These are phyloP conservation scores for Shinisaurus crocodilurus DNA, from an alignment of 2,113 vertebrate species.

Conservation along the genomic window DNA sequence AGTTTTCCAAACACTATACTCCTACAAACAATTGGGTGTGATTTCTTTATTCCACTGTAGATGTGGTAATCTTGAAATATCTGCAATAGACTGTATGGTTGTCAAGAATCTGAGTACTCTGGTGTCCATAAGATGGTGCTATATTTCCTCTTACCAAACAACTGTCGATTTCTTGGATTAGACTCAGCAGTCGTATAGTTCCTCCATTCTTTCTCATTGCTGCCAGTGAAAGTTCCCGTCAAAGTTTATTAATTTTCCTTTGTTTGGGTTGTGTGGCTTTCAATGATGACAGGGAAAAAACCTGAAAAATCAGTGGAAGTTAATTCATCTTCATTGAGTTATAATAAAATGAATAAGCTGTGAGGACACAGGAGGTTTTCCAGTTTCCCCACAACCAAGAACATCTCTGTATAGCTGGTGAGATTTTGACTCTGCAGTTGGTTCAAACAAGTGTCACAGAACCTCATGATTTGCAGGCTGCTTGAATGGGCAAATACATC, in stretches of 20 bases:
- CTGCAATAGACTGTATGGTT: neutral
- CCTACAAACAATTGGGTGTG: neutral
- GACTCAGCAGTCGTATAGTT: neutral
- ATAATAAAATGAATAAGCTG: neutral
- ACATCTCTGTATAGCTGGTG: neutral
- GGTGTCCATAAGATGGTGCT: conserved; percentile 32
- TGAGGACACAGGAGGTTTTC: neutral
- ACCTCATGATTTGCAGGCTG: neutral
- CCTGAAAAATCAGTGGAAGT: neutral
- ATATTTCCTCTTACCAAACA: neutral
- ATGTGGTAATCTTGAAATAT: neutral
- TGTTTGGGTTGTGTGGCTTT: conserved; percentile 8
- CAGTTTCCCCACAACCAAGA: neutral
- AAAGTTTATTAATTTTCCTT: conserved; percentile 10
- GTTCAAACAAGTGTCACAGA: neutral
- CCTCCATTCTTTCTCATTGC: neutral
- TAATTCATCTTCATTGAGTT: conserved; percentile 12
- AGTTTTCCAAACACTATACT: neutral
- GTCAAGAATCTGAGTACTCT: neutral
- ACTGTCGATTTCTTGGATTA: neutral
- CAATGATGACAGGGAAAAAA: neutral
- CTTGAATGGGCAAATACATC: neutral
- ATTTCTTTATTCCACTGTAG: neutral
- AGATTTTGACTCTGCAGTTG: neutral
- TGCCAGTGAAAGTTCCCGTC: neutral